A percentile compares a stretch with the other conserved stretches of the same genome.
phyloP scores from a whole-genome alignment of 2,113 vertebrate genomes.

The Cyprinodon brontotheroides region DNA sequence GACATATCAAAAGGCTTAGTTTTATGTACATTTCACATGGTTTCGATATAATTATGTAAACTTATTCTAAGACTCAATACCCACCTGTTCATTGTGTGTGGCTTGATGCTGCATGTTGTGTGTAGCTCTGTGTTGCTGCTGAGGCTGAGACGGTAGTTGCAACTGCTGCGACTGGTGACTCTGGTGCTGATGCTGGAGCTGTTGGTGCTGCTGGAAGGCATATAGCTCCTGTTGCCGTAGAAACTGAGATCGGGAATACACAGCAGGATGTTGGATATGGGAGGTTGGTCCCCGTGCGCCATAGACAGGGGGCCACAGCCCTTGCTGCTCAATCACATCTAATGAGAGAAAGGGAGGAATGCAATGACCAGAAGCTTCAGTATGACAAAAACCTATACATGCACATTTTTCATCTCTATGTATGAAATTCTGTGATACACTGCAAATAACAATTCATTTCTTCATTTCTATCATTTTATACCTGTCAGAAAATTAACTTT shows the following conservation, averaged over 20 bases:
- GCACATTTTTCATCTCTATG: constrained; percentile 20
- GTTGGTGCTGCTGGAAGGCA: constrained; percentile 89
- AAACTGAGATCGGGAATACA: constrained; percentile 93
- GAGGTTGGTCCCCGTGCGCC: constrained; percentile 86
- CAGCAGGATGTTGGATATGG: constrained; percentile 93
- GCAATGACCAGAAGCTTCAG: constrained; percentile 39
- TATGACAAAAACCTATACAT: constrained; percentile 40
- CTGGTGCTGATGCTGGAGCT: constrained; percentile 81
- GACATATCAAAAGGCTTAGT: not conserved
- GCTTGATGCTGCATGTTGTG: constrained; percentile 71
- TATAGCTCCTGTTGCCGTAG: constrained; percentile 95
- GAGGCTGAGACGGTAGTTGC: constrained; percentile 68
- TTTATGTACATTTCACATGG: too few relatives aligned
- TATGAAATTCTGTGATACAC: constrained; percentile 9
- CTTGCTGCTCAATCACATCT: constrained; percentile 96
- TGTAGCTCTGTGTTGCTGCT: constrained; percentile 71
- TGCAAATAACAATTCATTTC: constrained; percentile 23
- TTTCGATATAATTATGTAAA: not conserved
- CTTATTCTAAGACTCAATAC: not conserved
- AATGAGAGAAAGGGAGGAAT: constrained; percentile 74
- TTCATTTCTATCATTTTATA: constrained; percentile 47
- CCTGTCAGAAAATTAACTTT: constrained; percentile 40
- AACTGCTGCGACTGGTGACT: constrained; percentile 82
- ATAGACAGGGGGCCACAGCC: constrained; percentile 95
- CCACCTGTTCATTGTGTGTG: constrained; percentile 72